These are phyloP conservation scores for Caprella mutica DNA, from an alignment of 2,888 invertebrate species.

Conservation along the genomic window DNA sequence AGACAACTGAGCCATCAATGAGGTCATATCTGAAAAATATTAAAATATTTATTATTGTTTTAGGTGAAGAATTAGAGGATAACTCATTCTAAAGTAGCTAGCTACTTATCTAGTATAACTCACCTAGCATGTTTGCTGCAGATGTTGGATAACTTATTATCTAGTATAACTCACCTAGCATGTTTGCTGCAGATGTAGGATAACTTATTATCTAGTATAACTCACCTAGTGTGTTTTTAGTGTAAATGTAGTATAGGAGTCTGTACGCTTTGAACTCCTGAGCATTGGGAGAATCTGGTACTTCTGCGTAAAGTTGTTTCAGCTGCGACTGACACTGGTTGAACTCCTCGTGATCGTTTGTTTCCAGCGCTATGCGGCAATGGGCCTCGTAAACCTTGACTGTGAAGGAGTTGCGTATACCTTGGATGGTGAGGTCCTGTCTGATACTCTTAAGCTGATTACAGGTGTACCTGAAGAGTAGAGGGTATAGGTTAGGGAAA, in stretches of 20 bases:
- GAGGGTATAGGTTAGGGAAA: too few relatives aligned
- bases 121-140: too few relatives aligned
- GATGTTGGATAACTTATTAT: too few relatives aligned
- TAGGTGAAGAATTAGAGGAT: too few relatives aligned
- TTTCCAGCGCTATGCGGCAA: constrained; percentile 92
- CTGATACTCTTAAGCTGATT: constrained; percentile 97
- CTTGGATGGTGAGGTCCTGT: constrained; percentile 97
- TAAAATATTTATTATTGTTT: too few relatives aligned
- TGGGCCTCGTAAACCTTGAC: constrained; percentile 87
- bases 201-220: too few relatives aligned
- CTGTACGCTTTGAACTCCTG: constrained; percentile 92
- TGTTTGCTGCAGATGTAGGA: too few relatives aligned
- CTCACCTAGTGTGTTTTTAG: constrained; percentile 89
- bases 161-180: too few relatives aligned
- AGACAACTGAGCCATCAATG: constrained; percentile 70
- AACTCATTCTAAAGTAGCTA: too few relatives aligned
- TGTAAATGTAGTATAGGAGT: constrained; percentile 93
- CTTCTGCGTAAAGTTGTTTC: constrained; percentile 79
- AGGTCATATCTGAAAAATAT: constrained; percentile 71
- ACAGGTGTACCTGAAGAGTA: constrained; percentile 91
- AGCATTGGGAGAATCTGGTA: constrained; percentile 49
- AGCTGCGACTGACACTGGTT: constrained; percentile 99
- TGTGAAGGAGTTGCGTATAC: constrained; percentile 84
- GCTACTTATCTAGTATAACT: too few relatives aligned
- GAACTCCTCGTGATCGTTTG: constrained; percentile 96